Base-by-base conservation (phyloP, 2,888 invertebrate species). In the Hydriomena furcata region DNA sequence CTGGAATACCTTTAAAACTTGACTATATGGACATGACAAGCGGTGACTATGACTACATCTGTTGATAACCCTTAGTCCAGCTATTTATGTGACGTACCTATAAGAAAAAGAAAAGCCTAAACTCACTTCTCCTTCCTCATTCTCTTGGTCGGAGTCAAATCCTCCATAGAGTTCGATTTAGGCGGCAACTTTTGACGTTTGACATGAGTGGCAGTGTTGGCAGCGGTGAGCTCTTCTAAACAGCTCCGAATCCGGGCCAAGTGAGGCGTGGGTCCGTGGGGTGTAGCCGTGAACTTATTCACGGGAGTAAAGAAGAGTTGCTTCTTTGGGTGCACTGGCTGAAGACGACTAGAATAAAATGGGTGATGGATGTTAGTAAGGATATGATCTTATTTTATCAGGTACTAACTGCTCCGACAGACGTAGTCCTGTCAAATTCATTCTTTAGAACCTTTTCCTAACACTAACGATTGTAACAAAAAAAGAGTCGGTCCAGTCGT, bases 101-200 rank as follows among this genome's bases (percentile, higher is more conserved):
- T 2, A 17, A 17, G 2, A 17, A 17, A 17, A 17, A 12, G 8
- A 34, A 12, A n/a, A 5, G n/a, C 17, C 5, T 6, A 3, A 5
- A 37, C 47, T 42, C 48, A 84, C 86, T 71, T 73, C 2, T 76
- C 71, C 31, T 61, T 68, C 44, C 58, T 79, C 7, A 71, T 62
- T 51, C 73, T 70, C 55, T 85, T 89, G 1, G 68, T 77, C 0
- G 89, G 89, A 6, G 89, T 89, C 31, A 90, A 65, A 55, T 90
- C 88, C 37, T 90, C 89, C 86, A 90, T 86, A 0, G 89, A 90
- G 1, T 73, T 73, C 0, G 86, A 86, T 44, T 89, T 90, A 23
- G 82, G 72, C 1, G 74, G 71, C 25, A 76, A 74, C 44, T 73
- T 73, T 7, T 53, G 57, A 0, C 71, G 68, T n/a, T 71, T 60